These are phyloP conservation scores for Oreotragus oreotragus DNA, from an alignment of 2,113 vertebrate species.

Conservation along the genomic window DNA sequence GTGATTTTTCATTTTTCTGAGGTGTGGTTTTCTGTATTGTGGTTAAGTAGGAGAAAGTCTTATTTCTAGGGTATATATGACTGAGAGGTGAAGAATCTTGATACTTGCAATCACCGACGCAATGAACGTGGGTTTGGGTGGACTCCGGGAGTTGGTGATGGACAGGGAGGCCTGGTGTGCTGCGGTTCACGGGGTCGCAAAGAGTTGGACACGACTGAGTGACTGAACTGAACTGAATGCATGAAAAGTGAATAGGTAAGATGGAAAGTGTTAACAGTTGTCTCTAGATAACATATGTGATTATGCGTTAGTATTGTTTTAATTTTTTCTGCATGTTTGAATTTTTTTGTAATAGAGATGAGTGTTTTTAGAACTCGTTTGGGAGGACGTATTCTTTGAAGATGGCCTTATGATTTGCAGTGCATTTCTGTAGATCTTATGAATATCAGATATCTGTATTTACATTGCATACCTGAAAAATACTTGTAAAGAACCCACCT, in stretches of 20 bases:
- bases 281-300: neutral
- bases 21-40: neutral
- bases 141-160: neutral
- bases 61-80: neutral
- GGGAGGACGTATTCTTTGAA: neutral
- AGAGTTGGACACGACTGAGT: neutral
- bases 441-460: neutral
- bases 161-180: neutral
- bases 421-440: neutral
- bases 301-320: neutral
- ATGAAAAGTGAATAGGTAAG: neutral
- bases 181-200: neutral
- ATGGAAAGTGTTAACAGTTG: neutral
- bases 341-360: neutral
- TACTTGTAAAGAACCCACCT: neutral
- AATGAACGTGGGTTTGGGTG: neutral
- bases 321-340: slow-evolving; percentile 19
- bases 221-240: neutral
- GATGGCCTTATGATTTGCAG: neutral
- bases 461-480: neutral
- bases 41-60: neutral
- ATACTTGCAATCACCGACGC: neutral
- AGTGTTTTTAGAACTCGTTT: neutral
- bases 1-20: neutral
- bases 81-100: neutral